A percentile compares a stretch with the other conserved stretches of the same genome.
Evolutionary conservation across 2,113 vertebrate genomes (phyloP).

Genomic region (Apus apus): DNA sequence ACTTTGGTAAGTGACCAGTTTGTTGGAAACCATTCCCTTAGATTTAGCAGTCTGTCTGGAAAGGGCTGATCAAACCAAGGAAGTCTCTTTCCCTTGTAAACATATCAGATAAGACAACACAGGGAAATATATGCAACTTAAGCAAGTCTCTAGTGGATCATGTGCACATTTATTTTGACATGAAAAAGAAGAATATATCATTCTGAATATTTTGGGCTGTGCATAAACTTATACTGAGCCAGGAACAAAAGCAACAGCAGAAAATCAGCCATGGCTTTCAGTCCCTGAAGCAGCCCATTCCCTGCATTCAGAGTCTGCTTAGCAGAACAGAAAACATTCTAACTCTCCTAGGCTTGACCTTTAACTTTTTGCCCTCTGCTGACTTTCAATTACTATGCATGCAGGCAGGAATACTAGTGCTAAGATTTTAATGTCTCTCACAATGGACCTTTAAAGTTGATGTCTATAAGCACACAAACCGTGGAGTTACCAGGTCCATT

Average conservation of each 20-base stretch:
- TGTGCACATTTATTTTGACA: neutral
- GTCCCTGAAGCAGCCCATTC: neutral
- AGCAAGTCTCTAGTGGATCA: neutral
- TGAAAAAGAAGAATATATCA: constrained; percentile 8
- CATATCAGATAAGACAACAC: neutral
- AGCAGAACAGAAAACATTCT: neutral
- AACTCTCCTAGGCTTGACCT: neutral
- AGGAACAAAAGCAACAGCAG: constrained; percentile 5
- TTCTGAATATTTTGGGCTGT: neutral
- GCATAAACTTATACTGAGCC: neutral
- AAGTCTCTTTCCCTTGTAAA: neutral
- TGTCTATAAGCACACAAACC: neutral
- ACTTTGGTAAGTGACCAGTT: neutral
- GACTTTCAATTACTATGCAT: neutral
- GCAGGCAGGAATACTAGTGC: neutral
- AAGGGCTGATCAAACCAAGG: neutral
- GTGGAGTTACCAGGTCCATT: neutral
- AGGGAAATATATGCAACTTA: neutral
- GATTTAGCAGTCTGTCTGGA: neutral
- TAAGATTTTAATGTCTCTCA: neutral
- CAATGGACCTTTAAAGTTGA: neutral
- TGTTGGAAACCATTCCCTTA: neutral
- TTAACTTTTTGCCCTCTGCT: neutral
- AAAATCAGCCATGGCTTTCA: neutral
- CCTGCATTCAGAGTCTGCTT: neutral